Conservation (phyloP, 2,888 invertebrate species). For the Standfussiana lucernea region DNA sequence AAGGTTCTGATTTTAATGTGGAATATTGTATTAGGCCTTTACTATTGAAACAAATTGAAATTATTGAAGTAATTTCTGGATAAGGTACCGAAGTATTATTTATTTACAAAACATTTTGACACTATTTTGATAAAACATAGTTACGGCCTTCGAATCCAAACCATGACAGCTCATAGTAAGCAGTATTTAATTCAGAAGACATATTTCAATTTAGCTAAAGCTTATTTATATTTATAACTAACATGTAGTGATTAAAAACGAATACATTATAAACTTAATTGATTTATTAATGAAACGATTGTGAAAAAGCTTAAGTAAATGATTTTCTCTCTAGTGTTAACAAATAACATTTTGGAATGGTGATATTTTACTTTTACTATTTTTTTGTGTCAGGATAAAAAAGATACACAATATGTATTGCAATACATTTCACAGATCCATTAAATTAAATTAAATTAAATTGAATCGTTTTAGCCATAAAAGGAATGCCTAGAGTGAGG, state of each 20-base stretch:
- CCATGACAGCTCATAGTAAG: slow-evolving; percentile 24
- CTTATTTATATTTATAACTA: slow-evolving; percentile 38
- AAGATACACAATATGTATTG: not conserved
- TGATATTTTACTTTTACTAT: not conserved
- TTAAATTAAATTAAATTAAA: not conserved
- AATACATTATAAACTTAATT: slow-evolving; percentile 48
- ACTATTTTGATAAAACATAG: slow-evolving; percentile 2
- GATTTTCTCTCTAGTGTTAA: slow-evolving; percentile 12
- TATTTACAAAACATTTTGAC: slow-evolving; percentile 12
- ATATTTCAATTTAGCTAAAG: slow-evolving; percentile 33
- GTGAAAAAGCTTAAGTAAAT: slow-evolving; percentile 3
- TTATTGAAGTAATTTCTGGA: not conserved
- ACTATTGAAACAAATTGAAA: not conserved
- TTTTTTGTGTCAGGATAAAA: not conserved
- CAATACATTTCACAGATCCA: not conserved
- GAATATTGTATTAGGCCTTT: not conserved
- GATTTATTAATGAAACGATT: slow-evolving; percentile 44
- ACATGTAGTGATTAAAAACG: slow-evolving; percentile 39
- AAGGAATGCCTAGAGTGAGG: not conserved
- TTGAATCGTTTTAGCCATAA: not conserved
- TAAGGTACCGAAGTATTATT: not conserved
- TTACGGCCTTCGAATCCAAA: slow-evolving; percentile 40
- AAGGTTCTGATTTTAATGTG: not conserved
- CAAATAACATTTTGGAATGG: not conserved
- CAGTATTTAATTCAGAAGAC: slow-evolving; percentile 36